Base-by-base conservation (phyloP, 2,888 invertebrate species). In the Colletes collaris region DNA sequence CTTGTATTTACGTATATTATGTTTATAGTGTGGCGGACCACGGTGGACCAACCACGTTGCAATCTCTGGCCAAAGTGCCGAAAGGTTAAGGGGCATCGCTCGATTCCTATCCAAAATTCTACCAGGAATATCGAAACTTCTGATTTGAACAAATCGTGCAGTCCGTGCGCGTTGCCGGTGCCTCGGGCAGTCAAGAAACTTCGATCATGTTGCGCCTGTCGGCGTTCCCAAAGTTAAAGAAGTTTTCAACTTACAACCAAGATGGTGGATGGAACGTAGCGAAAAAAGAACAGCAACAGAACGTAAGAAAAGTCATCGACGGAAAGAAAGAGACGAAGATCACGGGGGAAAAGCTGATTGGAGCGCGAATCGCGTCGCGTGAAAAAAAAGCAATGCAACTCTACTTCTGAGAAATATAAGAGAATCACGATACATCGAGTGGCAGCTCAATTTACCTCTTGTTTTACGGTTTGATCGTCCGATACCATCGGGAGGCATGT, bases 381-480 rank as follows among this genome's bases (percentile, higher is more conserved):
- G 70, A 76, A 68, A 83, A 85, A 85, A 27, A 85, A 27, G 52
- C 71, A 81, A 77, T 71, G 69, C 58, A 56, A 72, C 53, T 56
- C 49, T 55, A 67, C 71, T 74, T 66, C 76, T 49, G 72, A 55
- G 72, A 69, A 83, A 71, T 83, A 85, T 79, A 82, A 86, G 85
- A 59, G 71, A 71, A 64, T 52, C 52, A 65, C 72, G 79, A 79
- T 82, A 78, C 79, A 59, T 60, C 79, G 82, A 85, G 76, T 86
- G 86, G 86, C 86, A 86, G 85, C 82, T 86, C 87, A 86, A 86
- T 86, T 84, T 85, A 82, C 85, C 75, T 76, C 79, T 72, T 76
- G 79, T 77, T 82, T 64, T 72, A 76, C 76, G 56, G 67, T 73
- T 71, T 59, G 79, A 81, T 85, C 63, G 77, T 53, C 64, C 76